phyloP scores from a whole-genome alignment of 2,113 vertebrate genomes.

The Tauraco erythrolophus region DNA sequence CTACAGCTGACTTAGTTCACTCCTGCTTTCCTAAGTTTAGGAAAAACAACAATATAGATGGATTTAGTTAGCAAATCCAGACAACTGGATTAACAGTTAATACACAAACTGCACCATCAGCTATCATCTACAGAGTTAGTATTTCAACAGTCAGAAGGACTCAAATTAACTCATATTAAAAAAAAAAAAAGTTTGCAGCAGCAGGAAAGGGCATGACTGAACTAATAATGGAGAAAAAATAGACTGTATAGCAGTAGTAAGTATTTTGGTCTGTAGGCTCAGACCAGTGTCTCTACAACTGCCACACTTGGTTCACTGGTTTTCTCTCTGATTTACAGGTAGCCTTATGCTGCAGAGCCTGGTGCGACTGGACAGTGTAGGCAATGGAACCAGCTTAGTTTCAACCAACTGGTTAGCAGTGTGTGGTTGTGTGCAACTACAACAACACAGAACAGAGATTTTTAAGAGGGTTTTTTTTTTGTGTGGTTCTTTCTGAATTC shows the following conservation, averaged over 20 bases:
- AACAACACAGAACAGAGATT: not conserved
- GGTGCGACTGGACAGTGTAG: not conserved
- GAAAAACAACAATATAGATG: not conserved
- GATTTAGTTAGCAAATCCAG: conserved; percentile 11
- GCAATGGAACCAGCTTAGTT: not conserved
- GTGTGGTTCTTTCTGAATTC: not conserved
- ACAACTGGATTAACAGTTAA: not conserved
- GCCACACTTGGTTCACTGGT: not conserved
- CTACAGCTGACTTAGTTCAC: not conserved
- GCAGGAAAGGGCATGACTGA: not conserved
- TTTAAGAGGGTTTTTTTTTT: not conserved
- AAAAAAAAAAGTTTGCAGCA: not conserved
- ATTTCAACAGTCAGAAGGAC: not conserved
- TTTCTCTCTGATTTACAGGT: not conserved
- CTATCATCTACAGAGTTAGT: not conserved
- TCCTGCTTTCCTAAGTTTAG: not conserved
- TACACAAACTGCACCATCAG: not conserved
- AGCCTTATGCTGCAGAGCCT: not conserved
- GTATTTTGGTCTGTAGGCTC: not conserved
- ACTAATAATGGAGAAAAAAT: not conserved
- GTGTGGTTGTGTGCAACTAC: not conserved
- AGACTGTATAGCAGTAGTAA: not conserved
- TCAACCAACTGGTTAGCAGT: not conserved
- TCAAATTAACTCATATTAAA: not conserved
- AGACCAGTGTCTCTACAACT: not conserved